Base-by-base conservation (phyloP, 2,888 invertebrate genomes). In the Archips xylosteana region DNA sequence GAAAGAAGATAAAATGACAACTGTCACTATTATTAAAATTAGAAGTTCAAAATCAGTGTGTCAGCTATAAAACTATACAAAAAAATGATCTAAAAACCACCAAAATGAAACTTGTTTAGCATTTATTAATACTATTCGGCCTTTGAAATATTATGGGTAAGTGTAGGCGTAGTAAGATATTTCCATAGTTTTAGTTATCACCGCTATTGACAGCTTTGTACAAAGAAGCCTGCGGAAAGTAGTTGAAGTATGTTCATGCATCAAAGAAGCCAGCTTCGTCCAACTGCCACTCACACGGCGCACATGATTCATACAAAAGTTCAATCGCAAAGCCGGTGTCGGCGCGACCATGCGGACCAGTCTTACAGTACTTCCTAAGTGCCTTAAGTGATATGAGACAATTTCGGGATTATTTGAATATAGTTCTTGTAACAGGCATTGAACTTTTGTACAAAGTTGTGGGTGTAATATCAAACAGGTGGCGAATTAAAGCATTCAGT, bases 401-500 rank as follows among this genome's bases (percentile, higher is more conserved):
- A 32, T 57, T 57, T 54, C 23, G 8, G 54, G 54, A 42, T 62
- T 42, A 62, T 61, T 39, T 8, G 39, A 34, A 5, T 36, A 42
- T 51, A 63, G 32, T 71, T 69, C 71, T 77, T 78, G 76, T 77
- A 77, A 79, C 85, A 87, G 86, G 87, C 85, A 83, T 89, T 90
- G 87, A 90, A 90, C 89, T 91, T 91, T 90, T 90, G 90, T 90
- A 91, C 90, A 92, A 91, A 90, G 91, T 90, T 91, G 90, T 89
- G 83, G 81, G 79, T 82, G 81, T 76, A 78, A 78, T 72, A 54
- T 75, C 70, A 76, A 79, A 79, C 75, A 77, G 79, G 81, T 83
- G 83, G 76, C 76, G 81, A 82, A 82, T 76, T 74, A 79, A 80
- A 78, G 79, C 57, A 57, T 57, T 57, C 10, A 23, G 54, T 57